Percentiles rank a stretch among this genome's conserved stretches.
Evolutionary conservation across 2,113 vertebrate genomes (phyloP).

Genomic region (Solea solea): DNA sequence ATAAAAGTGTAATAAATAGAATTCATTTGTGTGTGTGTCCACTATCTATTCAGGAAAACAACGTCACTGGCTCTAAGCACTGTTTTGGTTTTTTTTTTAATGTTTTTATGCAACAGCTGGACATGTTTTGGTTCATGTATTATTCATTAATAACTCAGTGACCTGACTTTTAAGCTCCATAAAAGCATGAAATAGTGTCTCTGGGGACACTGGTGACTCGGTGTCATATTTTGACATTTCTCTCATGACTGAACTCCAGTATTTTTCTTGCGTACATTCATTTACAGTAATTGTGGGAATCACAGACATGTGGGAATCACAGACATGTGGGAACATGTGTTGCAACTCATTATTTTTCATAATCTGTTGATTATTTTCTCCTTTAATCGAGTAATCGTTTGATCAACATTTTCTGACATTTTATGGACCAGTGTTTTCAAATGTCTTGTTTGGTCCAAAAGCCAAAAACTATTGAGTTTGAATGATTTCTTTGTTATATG

Average conservation of each 20-base stretch:
- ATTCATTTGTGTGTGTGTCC: background rate
- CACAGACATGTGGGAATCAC: too few species aligned
- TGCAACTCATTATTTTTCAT: too few species aligned
- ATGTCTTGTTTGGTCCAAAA: too few species aligned
- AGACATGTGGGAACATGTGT: too few species aligned
- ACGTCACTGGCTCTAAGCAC: slow-evolving; percentile 7
- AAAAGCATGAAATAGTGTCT: slow-evolving; percentile 42
- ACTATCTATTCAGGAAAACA: background rate
- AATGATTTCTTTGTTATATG: too few species aligned
- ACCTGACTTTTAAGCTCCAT: slow-evolving; percentile 64
- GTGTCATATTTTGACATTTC: background rate
- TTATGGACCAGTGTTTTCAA: too few species aligned
- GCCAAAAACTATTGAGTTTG: too few species aligned
- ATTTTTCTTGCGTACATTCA: background rate
- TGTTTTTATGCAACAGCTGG: background rate
- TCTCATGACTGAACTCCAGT: background rate
- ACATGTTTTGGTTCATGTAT: slow-evolving; percentile 50
- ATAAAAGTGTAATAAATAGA: too few species aligned
- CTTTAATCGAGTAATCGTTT: too few species aligned
- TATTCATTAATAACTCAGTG: slow-evolving; percentile 62
- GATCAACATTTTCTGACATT: too few species aligned
- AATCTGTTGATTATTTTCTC: too few species aligned
- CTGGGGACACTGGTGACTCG: background rate
- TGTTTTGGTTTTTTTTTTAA: background rate
- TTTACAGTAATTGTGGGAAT: too few species aligned